Evolutionary conservation across 2,888 invertebrate species (phyloP).

Genomic region (Geotrupes spiniger): DNA sequence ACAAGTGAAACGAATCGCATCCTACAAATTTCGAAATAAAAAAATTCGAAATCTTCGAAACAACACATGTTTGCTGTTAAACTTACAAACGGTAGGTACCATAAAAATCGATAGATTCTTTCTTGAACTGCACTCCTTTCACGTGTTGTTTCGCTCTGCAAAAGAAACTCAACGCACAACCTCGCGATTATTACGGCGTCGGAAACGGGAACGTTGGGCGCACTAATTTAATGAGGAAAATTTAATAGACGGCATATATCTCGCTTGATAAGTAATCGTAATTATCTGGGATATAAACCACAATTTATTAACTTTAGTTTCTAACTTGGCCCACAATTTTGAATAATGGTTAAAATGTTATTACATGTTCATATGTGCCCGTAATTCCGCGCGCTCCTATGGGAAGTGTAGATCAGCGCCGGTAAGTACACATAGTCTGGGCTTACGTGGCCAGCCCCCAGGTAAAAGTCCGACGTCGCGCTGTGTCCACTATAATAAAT

Average conservation of each 20-base stretch:
- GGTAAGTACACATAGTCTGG: conserved; percentile 30
- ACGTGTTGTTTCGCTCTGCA: too few species aligned
- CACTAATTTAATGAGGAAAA: conserved; percentile 11
- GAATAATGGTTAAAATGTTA: conserved; percentile 39
- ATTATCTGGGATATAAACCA: conserved; percentile 33
- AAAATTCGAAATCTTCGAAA: too few species aligned
- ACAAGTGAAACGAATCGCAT: too few species aligned
- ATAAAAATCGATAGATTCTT: too few species aligned
- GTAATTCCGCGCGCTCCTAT: conserved; percentile 29
- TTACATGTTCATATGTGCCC: conserved; percentile 35
- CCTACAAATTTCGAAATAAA: too few species aligned
- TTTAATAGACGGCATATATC: conserved; percentile 24
- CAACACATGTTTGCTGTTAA: too few species aligned
- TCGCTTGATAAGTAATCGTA: conserved; percentile 28
- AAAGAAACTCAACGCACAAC: too few species aligned
- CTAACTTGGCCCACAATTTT: conserved; percentile 37
- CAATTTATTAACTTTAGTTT: conserved; percentile 35
- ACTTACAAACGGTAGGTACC: too few species aligned
- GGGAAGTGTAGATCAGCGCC: conserved; percentile 37
- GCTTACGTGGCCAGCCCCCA: conserved; percentile 35
- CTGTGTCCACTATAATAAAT: conserved; percentile 29
- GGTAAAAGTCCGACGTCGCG: conserved; percentile 27
- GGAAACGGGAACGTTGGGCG: conserved; percentile 1
- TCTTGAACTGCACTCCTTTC: too few species aligned
- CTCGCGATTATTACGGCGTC: neutral